Percentiles rank a stretch among this genome's conserved stretches.
These are phyloP conservation scores for Sinosuthora webbiana DNA, from an alignment of 2,113 vertebrate genomes.

Conservation along the genomic window DNA sequence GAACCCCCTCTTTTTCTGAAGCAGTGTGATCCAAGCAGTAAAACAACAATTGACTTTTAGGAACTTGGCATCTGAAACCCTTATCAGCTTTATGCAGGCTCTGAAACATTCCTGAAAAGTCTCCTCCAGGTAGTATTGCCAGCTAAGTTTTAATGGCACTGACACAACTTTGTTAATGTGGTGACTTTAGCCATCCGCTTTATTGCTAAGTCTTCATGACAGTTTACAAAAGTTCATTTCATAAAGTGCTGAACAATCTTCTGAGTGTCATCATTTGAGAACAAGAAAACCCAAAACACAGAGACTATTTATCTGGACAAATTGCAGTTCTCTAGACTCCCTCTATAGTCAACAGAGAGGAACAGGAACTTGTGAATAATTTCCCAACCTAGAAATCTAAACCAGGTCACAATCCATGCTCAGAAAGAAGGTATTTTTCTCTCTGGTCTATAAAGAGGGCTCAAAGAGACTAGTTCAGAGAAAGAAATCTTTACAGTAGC, in stretches of 20 bases:
- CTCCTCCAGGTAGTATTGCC: neutral
- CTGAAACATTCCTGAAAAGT: neutral
- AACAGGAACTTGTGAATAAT: neutral
- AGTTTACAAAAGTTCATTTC: neutral
- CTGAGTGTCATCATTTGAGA: neutral
- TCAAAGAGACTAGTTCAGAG: neutral
- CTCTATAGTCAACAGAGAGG: neutral
- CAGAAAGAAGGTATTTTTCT: neutral
- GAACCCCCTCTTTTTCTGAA: neutral
- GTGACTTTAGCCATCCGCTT: neutral
- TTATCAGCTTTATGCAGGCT: neutral
- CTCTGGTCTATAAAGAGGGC: neutral
- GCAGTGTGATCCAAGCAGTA: neutral
- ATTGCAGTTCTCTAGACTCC: neutral
- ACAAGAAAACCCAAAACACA: neutral
- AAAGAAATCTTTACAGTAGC: neutral
- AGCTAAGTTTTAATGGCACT: neutral
- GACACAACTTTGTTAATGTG: neutral
- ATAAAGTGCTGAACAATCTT: neutral
- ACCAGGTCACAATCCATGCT: neutral
- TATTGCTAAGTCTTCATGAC: neutral
- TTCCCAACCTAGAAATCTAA: neutral
- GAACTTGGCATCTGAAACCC: neutral
- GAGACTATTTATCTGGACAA: neutral
- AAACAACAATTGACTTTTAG: neutral